These are phyloP conservation scores for Ageneiosus marmoratus DNA, from an alignment of 2,113 vertebrate species.

Conservation along the genomic window DNA sequence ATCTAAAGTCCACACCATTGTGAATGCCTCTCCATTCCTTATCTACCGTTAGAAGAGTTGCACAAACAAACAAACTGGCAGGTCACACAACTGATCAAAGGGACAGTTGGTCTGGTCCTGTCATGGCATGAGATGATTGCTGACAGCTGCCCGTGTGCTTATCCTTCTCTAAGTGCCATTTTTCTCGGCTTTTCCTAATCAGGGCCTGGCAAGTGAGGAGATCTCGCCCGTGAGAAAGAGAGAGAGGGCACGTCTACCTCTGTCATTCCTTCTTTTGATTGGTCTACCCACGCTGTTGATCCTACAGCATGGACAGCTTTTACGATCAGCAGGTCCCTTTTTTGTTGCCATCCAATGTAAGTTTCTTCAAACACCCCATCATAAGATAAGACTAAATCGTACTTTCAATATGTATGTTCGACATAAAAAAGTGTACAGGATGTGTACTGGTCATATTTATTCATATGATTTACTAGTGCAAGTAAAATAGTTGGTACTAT, in stretches of 20 bases:
- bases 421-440: background rate
- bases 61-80: conserved; percentile 27
- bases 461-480: background rate
- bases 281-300: conserved; percentile 24
- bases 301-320: conserved; percentile 79
- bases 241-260: background rate
- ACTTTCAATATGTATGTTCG: background rate
- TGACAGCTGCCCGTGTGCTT: conserved; percentile 48
- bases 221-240: background rate
- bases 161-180: conserved; percentile 38
- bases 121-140: conserved; percentile 19
- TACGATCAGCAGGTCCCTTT: conserved; percentile 87
- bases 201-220: conserved; percentile 26
- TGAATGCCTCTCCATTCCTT: conserved; percentile 7
- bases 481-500: background rate
- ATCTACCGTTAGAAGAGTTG: conserved; percentile 12
- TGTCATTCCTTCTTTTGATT: background rate
- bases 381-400: background rate
- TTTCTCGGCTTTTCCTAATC: conserved; percentile 46
- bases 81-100: conserved; percentile 46
- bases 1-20: conserved; percentile 46
- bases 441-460: no score
- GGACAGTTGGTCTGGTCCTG: conserved; percentile 29
- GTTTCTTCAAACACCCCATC: conserved; percentile 47
- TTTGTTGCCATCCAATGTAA: conserved; percentile 77